phyloP scores from a whole-genome alignment of 2,797 vertebrate genomes.

The Cirrhinus molitorella region DNA sequence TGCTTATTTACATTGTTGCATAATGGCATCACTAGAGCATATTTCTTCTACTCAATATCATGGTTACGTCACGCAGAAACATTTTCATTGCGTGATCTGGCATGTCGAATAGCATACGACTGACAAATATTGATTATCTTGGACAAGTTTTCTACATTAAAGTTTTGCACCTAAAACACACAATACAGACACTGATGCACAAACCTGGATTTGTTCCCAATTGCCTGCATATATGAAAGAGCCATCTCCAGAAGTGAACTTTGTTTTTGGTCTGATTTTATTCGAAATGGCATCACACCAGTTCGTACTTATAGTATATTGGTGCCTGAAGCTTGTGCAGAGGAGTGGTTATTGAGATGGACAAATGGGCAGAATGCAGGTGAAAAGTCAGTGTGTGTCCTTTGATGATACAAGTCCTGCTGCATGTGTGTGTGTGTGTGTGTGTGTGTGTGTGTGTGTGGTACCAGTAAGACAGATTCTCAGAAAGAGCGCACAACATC shows the following conservation, averaged over 20 bases:
- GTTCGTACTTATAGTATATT: neutral
- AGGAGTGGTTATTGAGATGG: neutral
- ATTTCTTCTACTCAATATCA: too few species aligned
- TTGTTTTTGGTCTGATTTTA: neutral
- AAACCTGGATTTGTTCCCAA: neutral
- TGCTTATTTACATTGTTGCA: neutral
- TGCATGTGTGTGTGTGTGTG: slow-evolving; percentile 19
- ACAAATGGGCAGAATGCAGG: neutral
- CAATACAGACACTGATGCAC: neutral
- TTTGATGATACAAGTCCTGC: neutral
- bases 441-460: slow-evolving; percentile 2
- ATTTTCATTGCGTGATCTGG: neutral
- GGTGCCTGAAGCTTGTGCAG: neutral
- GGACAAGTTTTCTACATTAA: neutral
- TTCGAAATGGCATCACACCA: neutral
- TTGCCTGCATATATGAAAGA: neutral
- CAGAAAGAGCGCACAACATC: neutral
- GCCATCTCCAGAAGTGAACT: neutral
- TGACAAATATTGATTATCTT: neutral
- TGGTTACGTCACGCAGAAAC: neutral
- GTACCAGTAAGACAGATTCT: neutral
- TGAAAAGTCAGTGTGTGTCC: neutral
- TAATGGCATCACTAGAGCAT: too few species aligned
- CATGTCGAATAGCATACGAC: neutral
- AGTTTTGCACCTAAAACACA: too few species aligned